These are phyloP conservation scores for Takifugu ocellatus DNA, from an alignment of 2,797 vertebrate species.

Conservation along the genomic window DNA sequence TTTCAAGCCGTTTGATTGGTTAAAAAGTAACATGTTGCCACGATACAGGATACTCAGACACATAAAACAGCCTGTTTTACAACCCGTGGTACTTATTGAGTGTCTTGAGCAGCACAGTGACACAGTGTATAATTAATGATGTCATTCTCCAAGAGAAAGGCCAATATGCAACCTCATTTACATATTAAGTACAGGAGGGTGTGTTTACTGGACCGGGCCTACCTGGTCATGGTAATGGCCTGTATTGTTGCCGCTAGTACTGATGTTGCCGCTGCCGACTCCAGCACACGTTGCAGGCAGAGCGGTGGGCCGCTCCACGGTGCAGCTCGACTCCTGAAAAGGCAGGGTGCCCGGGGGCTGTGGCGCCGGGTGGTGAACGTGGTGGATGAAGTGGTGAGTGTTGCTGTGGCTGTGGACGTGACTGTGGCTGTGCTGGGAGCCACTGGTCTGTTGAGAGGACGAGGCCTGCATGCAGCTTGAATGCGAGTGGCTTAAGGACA, in stretches of 20 bases:
- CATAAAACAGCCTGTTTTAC: no score
- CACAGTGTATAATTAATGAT: no score
- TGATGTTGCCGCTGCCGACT: slow-evolving; percentile 75
- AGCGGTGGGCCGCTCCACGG: slow-evolving; percentile 87
- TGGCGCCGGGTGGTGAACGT: slow-evolving; percentile 85
- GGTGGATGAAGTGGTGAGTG: slow-evolving; percentile 90
- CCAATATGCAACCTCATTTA: no score
- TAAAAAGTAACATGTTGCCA: no score
- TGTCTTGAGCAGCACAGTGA: no score
- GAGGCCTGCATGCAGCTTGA: slow-evolving; percentile 88
- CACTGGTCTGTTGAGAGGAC: slow-evolving; percentile 69
- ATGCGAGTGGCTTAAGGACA: slow-evolving; percentile 85
- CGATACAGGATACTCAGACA: no score
- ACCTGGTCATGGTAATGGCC: slow-evolving; percentile 92
- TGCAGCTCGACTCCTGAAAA: slow-evolving; percentile 87
- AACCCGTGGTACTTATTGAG: no score
- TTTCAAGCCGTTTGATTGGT: no score
- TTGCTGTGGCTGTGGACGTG: slow-evolving; percentile 68
- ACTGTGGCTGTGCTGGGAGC: slow-evolving; percentile 77
- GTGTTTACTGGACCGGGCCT: slow-evolving; percentile 13
- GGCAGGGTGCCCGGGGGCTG: slow-evolving; percentile 82
- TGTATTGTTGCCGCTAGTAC: slow-evolving; percentile 44
- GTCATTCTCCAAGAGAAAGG: no score
- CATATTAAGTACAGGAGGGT: no score
- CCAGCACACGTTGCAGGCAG: slow-evolving; percentile 84